phyloP scores from a whole-genome alignment of 2,888 invertebrate genomes.

The Colostygia pectinataria region DNA sequence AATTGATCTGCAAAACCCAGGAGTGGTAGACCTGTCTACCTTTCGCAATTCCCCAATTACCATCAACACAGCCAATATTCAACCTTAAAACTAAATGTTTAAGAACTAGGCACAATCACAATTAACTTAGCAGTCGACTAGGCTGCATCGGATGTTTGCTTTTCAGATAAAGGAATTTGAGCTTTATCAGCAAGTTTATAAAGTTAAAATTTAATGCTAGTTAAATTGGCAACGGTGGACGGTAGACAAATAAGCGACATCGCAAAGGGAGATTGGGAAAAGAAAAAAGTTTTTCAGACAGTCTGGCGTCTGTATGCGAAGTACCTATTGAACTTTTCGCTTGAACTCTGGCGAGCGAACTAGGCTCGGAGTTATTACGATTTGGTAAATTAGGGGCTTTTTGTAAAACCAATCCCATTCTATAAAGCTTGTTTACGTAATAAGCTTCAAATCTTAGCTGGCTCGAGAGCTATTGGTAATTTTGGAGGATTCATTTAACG shows the following conservation, averaged over 20 bases:
- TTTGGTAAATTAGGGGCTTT: conserved; percentile 25
- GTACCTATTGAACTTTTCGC: conserved; percentile 36
- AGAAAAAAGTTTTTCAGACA: conserved; percentile 39
- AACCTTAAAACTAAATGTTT: conserved; percentile 15
- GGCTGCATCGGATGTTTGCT: conserved; percentile 21
- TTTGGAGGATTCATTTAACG: not conserved
- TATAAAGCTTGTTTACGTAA: conserved; percentile 25
- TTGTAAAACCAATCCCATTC: conserved; percentile 22
- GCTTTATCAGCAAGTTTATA: conserved; percentile 31
- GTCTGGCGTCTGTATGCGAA: conserved; percentile 40
- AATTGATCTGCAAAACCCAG: conserved; percentile 55
- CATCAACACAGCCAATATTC: conserved; percentile 20
- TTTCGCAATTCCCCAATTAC: conserved; percentile 19
- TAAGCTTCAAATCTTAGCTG: conserved; percentile 11
- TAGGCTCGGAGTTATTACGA: conserved; percentile 9
- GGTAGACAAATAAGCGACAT: conserved; percentile 45
- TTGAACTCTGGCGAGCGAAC: conserved; percentile 11
- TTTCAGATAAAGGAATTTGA: conserved; percentile 27
- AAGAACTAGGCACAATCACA: conserved; percentile 11
- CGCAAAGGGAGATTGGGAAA: conserved; percentile 44
- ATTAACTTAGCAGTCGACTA: conserved; percentile 8
- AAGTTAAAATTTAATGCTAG: conserved; percentile 18
- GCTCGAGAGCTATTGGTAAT: conserved; percentile 3
- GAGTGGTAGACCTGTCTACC: conserved; percentile 43
- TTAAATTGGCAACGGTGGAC: conserved; percentile 12